Evolutionary conservation across 2,113 vertebrate genomes (phyloP).

Genomic region (Melanerpes formicivorus): DNA sequence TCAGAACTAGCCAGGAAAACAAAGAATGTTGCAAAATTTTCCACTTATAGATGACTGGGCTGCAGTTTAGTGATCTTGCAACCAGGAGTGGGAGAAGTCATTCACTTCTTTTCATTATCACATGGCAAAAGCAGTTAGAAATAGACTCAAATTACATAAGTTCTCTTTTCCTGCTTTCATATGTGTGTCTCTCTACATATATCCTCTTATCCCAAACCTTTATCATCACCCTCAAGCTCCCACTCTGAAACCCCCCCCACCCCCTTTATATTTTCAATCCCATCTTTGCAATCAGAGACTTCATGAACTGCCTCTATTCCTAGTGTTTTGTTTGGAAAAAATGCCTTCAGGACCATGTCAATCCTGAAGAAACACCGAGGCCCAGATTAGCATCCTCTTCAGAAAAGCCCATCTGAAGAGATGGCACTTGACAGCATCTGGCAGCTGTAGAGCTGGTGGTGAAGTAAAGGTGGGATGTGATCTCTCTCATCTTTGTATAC

Average conservation of each 20-base stretch:
- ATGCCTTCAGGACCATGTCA: neutral
- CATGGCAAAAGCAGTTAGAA: neutral
- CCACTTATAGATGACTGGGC: conserved; percentile 5
- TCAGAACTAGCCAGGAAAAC: neutral
- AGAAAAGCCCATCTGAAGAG: neutral
- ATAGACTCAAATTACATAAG: neutral
- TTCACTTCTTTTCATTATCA: neutral
- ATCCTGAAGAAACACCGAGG: neutral
- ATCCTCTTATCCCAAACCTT: neutral
- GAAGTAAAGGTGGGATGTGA: neutral
- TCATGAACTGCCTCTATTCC: neutral
- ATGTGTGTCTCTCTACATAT: neutral
- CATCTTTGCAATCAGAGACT: neutral
- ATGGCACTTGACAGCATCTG: neutral
- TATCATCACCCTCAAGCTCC: neutral
- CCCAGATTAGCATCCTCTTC: neutral
- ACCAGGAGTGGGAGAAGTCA: neutral
- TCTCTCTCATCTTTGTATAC: neutral
- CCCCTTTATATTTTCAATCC: neutral
- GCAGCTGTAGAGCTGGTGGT: neutral
- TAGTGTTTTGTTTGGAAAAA: neutral
- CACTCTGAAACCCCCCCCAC: neutral
- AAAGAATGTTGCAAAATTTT: conserved; percentile 8
- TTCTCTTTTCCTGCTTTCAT: neutral
- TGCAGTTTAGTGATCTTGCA: neutral